A percentile compares a stretch with the other conserved stretches of the same genome.
Evolutionary conservation across 2,888 invertebrate genomes (phyloP).

Genomic region (Dynastes grantii): DNA sequence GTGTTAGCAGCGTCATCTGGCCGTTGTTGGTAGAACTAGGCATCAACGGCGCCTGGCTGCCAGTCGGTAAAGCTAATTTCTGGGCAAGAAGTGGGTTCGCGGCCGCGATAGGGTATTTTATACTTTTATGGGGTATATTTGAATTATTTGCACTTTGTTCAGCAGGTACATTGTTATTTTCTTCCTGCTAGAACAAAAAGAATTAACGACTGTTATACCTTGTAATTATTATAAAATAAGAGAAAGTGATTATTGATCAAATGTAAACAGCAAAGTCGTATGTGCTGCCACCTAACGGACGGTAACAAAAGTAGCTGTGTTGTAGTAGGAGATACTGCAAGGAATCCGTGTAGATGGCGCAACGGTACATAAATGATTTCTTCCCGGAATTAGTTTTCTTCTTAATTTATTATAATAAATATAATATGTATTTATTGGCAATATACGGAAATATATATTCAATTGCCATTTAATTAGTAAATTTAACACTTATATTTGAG

Average conservation of each 20-base stretch:
- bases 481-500: no score
- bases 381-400: no score
- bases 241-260: no score
- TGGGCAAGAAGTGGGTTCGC: slow-evolving; percentile 91
- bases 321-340: no score
- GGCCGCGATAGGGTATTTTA: slow-evolving; percentile 84
- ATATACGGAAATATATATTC: no score
- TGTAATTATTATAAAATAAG: slow-evolving; percentile 5
- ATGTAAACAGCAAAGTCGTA: not conserved
- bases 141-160: slow-evolving; percentile 57
- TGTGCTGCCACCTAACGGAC: slow-evolving; percentile 36
- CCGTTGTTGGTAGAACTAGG: slow-evolving; percentile 53
- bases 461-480: no score
- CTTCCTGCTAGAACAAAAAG: slow-evolving; percentile 69
- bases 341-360: no score
- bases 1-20: slow-evolving; percentile 68
- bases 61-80: slow-evolving; percentile 77
- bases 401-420: no score
- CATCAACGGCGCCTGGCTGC: slow-evolving; percentile 65
- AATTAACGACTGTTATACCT: slow-evolving; percentile 16
- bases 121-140: slow-evolving; percentile 63
- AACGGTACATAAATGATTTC: no score
- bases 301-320: slow-evolving; percentile 12
- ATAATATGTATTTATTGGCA: no score
- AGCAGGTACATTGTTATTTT: slow-evolving; percentile 70